phyloP scores from a whole-genome alignment of 2,113 vertebrate genomes.

The Synodontis membranacea region DNA sequence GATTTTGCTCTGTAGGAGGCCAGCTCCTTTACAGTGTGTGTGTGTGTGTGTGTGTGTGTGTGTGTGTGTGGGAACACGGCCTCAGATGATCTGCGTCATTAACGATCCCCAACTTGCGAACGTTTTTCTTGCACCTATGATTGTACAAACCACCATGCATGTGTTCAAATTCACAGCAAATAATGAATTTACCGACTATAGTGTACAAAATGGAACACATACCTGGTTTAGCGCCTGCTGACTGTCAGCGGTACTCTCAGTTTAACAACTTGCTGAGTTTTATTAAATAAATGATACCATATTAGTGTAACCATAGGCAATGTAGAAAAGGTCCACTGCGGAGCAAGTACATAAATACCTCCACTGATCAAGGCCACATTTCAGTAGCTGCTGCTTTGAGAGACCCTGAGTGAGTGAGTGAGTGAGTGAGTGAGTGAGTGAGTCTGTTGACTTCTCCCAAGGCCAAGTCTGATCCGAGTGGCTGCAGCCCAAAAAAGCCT shows the following conservation, averaged over 20 bases:
- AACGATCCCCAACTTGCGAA: background rate
- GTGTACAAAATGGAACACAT: background rate
- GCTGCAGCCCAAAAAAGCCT: constrained; percentile 1
- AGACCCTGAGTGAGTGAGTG: background rate
- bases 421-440: constrained; percentile 9
- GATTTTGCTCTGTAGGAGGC: constrained; percentile 12
- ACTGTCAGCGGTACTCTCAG: background rate
- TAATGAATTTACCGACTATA: background rate
- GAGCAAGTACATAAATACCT: constrained; percentile 27
- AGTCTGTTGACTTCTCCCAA: constrained; percentile 38
- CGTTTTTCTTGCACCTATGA: constrained; percentile 9
- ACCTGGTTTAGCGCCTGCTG: background rate
- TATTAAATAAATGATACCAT: background rate
- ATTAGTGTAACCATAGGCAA: background rate
- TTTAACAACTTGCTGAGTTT: background rate
- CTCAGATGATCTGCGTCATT: constrained; percentile 9
- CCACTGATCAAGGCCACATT: background rate
- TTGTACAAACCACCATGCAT: background rate
- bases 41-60: constrained; percentile 10
- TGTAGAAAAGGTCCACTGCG: background rate
- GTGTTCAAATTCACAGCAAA: background rate
- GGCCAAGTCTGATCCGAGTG: constrained; percentile 22
- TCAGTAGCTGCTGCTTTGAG: constrained; percentile 10
- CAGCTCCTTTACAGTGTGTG: constrained; percentile 12
- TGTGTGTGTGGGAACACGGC: constrained; percentile 5